A percentile compares a stretch with the other conserved stretches of the same genome.
Conservation (phyloP, 2,888 invertebrate species). For the Acrobasis suavella region DNA sequence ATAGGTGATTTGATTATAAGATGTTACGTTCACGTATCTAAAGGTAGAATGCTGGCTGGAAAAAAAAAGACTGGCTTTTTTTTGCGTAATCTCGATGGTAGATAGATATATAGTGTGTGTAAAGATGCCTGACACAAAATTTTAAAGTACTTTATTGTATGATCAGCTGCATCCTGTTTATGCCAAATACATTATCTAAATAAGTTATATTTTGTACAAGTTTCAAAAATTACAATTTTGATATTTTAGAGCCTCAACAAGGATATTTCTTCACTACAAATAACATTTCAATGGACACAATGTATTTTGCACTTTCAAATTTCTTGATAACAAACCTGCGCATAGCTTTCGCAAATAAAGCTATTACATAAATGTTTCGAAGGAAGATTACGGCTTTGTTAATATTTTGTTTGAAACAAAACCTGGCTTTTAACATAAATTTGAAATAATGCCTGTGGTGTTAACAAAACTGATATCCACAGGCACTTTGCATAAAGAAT, state of each 20-base stretch:
- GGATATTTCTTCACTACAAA: slow-evolving; percentile 32
- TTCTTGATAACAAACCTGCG: neutral
- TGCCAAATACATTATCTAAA: neutral
- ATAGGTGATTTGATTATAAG: too few relatives aligned
- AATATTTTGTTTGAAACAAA: too few relatives aligned
- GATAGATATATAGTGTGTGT: too few relatives aligned
- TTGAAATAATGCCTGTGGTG: too few relatives aligned
- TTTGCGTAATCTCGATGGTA: too few relatives aligned
- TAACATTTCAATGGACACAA: slow-evolving; percentile 9
- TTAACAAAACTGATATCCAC: neutral
- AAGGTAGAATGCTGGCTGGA: too few relatives aligned
- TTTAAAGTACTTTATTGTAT: neutral
- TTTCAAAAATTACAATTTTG: slow-evolving; percentile 34
- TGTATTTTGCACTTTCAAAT: slow-evolving; percentile 11
- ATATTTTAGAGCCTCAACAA: slow-evolving; percentile 33
- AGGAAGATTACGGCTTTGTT: too few relatives aligned
- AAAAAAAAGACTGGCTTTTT: too few relatives aligned
- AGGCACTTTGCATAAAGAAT: neutral
- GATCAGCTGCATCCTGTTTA: neutral
- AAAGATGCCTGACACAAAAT: too few relatives aligned
- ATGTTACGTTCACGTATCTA: too few relatives aligned
- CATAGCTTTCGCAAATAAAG: neutral
- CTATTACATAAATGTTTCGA: too few relatives aligned
- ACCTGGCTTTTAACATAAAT: too few relatives aligned
- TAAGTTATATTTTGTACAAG: slow-evolving; percentile 29